Base-by-base conservation (phyloP, 1,140 invertebrate genomes). In the Alviniconcha marisindica region DNA sequence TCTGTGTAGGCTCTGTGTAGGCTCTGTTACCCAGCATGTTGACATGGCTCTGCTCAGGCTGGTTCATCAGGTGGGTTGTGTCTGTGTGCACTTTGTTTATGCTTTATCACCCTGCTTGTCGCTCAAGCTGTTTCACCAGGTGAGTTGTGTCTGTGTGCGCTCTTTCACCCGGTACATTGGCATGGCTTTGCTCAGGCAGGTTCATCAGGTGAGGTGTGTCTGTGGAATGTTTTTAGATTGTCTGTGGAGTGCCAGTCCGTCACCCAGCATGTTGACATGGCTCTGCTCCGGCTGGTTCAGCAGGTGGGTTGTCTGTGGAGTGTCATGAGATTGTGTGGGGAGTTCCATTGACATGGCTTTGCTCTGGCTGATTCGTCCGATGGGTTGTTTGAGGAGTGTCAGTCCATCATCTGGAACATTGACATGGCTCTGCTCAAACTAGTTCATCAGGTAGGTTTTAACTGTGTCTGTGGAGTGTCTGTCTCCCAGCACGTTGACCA, bases 21-120 rank as follows among this genome's bases (percentile, higher is more conserved):
- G n/a, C n/a, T n/a, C n/a, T 28, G 88, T 93, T n/a, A 90, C 90
- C 14, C 93, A 94, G 51, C 91, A 96, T 94, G 96, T 98, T 10
- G 99, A 99, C 91, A 99, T 99, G 97, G 97, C 98, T 0, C 93
- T 99, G 56, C 93, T 99, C 36, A 94, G 98, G 81, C 94, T 99
- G 36, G 94, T 99, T 56, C 97, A 99, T 94, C 98, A 99, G 94
- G 84, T n/a, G n/a, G n/a, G n/a, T n/a, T n/a, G n/a, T n/a, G 88
- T 92, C 42, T 90, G n/a, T n/a, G n/a, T n/a, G n/a, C n/a, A n/a
- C n/a, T n/a, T n/a, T n/a, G 60, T 82, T 89, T 69, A 88, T 92
- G 2, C 15, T 85, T 89, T n/a, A 88, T 93, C 36, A 91, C 90
- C 15, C 92, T 94, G 51, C 91, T 96, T 94, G 96, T 98, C 10